These are phyloP conservation scores for Vidua macroura DNA, from an alignment of 2,113 vertebrate genomes.

Conservation along the genomic window DNA sequence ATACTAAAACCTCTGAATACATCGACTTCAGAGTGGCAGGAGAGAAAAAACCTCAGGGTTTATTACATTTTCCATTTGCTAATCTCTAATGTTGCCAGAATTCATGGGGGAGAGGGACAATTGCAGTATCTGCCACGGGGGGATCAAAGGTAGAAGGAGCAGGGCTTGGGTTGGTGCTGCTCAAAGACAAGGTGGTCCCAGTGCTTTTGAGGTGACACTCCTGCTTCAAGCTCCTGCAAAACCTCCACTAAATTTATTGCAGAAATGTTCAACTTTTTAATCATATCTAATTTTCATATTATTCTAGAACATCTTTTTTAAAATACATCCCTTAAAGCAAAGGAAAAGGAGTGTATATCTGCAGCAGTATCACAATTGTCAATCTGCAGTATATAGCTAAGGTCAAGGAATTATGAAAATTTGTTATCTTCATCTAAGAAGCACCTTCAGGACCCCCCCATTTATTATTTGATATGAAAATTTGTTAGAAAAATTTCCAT, in stretches of 20 bases:
- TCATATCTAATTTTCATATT: background rate
- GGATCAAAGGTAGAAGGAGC: background rate
- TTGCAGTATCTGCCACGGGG: fast-evolving
- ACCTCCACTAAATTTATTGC: background rate
- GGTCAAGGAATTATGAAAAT: background rate
- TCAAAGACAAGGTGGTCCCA: background rate
- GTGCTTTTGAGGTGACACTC: background rate
- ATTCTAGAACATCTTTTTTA: background rate
- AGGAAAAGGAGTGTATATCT: background rate
- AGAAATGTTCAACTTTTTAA: background rate
- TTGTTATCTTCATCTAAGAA: background rate
- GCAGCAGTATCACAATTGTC: background rate
- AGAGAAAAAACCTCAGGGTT: background rate
- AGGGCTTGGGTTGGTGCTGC: background rate
- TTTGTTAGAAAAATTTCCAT: background rate
- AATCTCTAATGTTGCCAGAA: background rate
- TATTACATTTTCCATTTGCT: background rate
- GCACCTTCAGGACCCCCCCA: background rate
- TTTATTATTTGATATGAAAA: background rate
- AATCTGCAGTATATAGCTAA: background rate
- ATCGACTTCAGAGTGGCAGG: background rate
- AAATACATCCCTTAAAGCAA: background rate
- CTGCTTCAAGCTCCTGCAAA: background rate
- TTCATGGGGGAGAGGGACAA: background rate
- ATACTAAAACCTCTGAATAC: background rate